Evolutionary conservation across 2,888 invertebrate species (phyloP).

Genomic region (Koerneria pararmatus): DNA sequence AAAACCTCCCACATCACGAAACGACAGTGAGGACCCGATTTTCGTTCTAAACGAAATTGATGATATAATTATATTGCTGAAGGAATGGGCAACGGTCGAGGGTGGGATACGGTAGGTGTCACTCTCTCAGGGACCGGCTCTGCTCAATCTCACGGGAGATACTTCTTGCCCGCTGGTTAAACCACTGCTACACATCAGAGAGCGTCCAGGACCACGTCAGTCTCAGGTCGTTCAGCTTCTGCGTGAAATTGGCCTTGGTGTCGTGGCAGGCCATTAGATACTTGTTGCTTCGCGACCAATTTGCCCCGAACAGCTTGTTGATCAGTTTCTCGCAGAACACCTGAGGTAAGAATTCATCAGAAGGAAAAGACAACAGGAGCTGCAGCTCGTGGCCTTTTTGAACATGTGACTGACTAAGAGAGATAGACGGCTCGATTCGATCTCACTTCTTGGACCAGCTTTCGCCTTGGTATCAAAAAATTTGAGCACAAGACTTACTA

Average conservation of each 20-base stretch:
- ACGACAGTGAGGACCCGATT: no score
- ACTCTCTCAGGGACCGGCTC: no score
- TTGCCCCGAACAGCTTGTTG: conserved; percentile 53
- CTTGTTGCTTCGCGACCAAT: conserved; percentile 57
- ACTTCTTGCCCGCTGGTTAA: no score
- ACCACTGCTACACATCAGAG: conserved; percentile 52
- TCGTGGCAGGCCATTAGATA: conserved; percentile 58
- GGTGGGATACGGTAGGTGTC: no score
- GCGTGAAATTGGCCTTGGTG: conserved; percentile 41
- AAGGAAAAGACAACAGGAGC: neutral
- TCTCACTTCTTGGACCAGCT: neutral
- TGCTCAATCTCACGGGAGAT: no score
- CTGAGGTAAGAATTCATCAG: conserved; percentile 34
- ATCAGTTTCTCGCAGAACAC: conserved; percentile 59
- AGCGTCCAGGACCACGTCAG: conserved; percentile 58
- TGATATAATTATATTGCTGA: no score
- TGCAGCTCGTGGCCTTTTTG: neutral
- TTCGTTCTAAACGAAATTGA: no score
- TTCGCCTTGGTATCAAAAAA: neutral
- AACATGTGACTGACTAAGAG: neutral
- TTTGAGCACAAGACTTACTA: no score
- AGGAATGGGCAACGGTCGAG: no score
- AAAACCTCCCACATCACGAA: no score
- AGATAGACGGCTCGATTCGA: no score
- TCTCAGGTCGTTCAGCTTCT: conserved; percentile 52